These are phyloP conservation scores for Drosophila littoralis DNA, from an alignment of 1,140 invertebrate species.

Conservation along the genomic window DNA sequence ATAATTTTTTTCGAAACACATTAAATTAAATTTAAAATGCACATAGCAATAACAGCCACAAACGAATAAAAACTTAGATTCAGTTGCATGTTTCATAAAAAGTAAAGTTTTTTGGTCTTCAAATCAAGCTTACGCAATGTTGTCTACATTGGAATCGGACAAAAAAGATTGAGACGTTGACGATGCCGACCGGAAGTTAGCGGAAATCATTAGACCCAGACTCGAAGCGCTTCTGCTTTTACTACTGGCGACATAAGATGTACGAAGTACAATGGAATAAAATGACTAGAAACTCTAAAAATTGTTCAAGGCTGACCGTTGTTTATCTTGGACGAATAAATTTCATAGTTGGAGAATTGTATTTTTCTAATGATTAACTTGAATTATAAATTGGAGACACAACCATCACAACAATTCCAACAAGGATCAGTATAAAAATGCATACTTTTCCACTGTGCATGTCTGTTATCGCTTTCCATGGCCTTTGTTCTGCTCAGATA, in stretches of 20 bases:
- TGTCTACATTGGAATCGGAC: conserved; percentile 26
- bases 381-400: neutral
- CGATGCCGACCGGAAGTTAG: conserved; percentile 74
- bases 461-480: conserved; percentile 29
- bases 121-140: conserved; percentile 47
- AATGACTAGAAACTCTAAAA: no score
- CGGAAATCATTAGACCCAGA: conserved; percentile 82
- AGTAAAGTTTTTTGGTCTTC: conserved; percentile 46
- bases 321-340: neutral
- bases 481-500: conserved; percentile 61
- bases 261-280: conserved; percentile 33
- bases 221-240: conserved; percentile 65
- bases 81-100: conserved; percentile 43
- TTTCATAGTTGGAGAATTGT: neutral
- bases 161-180: conserved; percentile 36
- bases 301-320: neutral
- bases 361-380: neutral
- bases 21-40: conserved; percentile 55
- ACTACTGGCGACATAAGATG: conserved; percentile 52
- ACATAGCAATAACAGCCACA: conserved; percentile 37
- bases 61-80: conserved; percentile 41
- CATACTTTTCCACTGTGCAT: conserved; percentile 43
- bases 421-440: neutral
- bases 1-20: conserved; percentile 25
- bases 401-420: neutral